Conservation (phyloP, 2,888 invertebrate species). For the Ennomos quercinarius region DNA sequence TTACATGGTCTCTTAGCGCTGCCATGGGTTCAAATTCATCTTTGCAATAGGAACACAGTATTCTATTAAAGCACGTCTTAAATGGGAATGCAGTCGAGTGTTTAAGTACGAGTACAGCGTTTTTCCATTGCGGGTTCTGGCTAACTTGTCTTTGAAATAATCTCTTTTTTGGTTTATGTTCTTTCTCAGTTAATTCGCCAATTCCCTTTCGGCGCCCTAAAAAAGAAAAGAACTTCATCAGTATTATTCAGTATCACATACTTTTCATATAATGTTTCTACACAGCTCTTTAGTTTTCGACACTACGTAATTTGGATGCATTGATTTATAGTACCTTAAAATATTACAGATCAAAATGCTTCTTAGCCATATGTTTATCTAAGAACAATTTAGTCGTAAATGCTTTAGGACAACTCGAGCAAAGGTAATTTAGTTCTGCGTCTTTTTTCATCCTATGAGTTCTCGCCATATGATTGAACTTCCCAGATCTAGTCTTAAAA, state of each 20-base stretch:
- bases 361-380: conserved; percentile 83
- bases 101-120: conserved; percentile 74
- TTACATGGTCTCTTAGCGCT: conserved; percentile 70
- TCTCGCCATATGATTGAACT: conserved; percentile 78
- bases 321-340: conserved; percentile 25
- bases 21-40: conserved; percentile 77
- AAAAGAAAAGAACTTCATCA: conserved; percentile 79
- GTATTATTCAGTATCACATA: conserved; percentile 73
- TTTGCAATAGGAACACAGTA: conserved; percentile 77
- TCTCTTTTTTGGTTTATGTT: conserved; percentile 78
- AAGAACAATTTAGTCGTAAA: conserved; percentile 83
- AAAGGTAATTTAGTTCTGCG: conserved; percentile 75
- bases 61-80: conserved; percentile 79
- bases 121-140: conserved; percentile 79
- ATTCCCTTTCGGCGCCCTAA: conserved; percentile 76
- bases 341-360: conserved; percentile 73
- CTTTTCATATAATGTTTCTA: conserved; percentile 28
- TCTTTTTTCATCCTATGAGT: conserved; percentile 76
- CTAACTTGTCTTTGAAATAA: conserved; percentile 79
- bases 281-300: conserved; percentile 20
- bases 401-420: conserved; percentile 79
- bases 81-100: conserved; percentile 77
- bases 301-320: conserved; percentile 18
- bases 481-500: conserved; percentile 77
- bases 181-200: conserved; percentile 68